These are phyloP conservation scores for Trachops cirrhosus DNA, from an alignment of 2,797 vertebrate species.

Conservation along the genomic window DNA sequence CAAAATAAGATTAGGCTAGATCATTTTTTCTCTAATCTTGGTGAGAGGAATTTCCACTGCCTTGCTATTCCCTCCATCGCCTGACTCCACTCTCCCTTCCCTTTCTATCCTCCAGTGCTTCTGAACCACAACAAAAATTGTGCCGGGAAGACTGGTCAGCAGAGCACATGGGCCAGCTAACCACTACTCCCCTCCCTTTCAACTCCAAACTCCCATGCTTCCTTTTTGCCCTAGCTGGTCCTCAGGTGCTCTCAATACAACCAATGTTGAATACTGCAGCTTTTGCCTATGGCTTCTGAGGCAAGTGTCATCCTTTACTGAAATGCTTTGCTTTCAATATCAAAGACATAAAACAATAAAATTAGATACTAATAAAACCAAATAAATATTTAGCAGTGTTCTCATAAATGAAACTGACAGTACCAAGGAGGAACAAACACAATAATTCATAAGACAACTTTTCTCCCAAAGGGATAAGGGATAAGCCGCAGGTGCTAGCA, in stretches of 20 bases:
- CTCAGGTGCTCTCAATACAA: not conserved
- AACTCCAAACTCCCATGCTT: not conserved
- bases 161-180: too few relatives aligned
- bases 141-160: not conserved
- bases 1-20: not conserved
- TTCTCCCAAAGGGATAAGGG: not conserved
- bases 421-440: not conserved
- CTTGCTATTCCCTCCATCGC: not conserved
- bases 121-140: not conserved
- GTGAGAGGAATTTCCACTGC: not conserved
- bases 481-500: not conserved
- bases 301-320: not conserved
- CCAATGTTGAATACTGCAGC: not conserved
- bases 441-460: not conserved
- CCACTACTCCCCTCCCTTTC: not conserved
- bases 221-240: not conserved
- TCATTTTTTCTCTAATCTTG: not conserved
- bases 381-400: not conserved
- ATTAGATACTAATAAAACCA: not conserved
- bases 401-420: not conserved
- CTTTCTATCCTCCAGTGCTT: not conserved
- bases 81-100: not conserved
- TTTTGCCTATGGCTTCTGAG: not conserved
- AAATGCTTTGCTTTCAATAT: slow-evolving; percentile 14
- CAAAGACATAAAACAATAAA: not conserved